These are phyloP conservation scores for Ischnura elegans DNA, from an alignment of 2,888 invertebrate genomes.

Conservation along the genomic window DNA sequence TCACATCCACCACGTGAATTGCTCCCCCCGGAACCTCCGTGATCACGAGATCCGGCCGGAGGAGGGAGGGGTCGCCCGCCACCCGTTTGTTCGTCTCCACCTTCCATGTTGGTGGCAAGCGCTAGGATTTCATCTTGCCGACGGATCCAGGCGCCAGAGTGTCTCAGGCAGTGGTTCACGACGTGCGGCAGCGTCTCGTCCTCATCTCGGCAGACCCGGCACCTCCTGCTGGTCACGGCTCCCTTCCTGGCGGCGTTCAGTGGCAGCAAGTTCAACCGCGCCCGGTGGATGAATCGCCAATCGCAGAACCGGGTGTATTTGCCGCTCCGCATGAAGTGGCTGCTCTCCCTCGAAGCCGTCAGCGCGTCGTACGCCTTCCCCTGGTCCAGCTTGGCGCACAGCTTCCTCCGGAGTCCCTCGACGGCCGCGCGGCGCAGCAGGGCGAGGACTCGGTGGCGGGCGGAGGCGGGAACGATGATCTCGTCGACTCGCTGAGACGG, in stretches of 20 bases:
- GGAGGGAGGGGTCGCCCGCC: neutral
- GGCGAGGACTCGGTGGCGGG: too few relatives aligned
- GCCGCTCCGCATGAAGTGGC: constrained; percentile 74
- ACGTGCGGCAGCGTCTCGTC: neutral
- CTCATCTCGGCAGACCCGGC: neutral
- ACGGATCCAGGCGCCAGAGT: neutral
- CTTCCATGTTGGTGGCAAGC: neutral
- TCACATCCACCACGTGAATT: neutral
- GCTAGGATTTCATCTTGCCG: too few relatives aligned
- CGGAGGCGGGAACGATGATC: too few relatives aligned
- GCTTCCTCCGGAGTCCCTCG: neutral
- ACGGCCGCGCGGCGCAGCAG: neutral
- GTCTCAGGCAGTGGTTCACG: neutral
- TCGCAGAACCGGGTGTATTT: constrained; percentile 75
- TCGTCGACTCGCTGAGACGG: too few relatives aligned
- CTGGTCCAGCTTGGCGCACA: neutral
- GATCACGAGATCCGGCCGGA: neutral
- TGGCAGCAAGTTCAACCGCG: constrained; percentile 72
- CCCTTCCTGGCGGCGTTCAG: constrained; percentile 69
- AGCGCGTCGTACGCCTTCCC: neutral
- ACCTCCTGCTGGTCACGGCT: neutral
- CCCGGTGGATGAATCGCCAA: constrained; percentile 75
- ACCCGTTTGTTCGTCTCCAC: neutral
- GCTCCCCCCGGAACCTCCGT: neutral
- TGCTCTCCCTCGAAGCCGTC: constrained; percentile 69